These are phyloP conservation scores for Sthenelais limicola DNA, from an alignment of 2,888 invertebrate species.

Conservation along the genomic window DNA sequence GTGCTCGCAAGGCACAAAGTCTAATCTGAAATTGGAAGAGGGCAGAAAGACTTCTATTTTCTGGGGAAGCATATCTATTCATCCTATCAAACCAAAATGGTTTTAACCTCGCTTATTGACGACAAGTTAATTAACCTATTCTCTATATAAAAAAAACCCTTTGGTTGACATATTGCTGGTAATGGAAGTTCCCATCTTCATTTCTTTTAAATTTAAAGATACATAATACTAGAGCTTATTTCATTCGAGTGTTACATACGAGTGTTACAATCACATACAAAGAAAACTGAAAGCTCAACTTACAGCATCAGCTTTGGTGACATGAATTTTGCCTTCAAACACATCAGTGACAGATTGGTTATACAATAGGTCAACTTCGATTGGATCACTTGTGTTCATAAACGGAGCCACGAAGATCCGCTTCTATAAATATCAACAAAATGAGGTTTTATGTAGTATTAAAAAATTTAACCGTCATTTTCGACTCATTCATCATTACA, in stretches of 20 bases:
- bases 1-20: constrained; percentile 93
- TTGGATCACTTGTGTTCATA: constrained; percentile 85
- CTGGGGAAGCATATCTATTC: background rate
- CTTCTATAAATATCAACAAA: constrained; percentile 74
- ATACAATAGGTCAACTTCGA: constrained; percentile 93
- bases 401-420: constrained; percentile 86
- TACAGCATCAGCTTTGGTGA: constrained; percentile 94
- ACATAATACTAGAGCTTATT: background rate
- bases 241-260: background rate
- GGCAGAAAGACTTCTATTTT: background rate
- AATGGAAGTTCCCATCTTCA: background rate
- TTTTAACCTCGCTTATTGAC: too few relatives aligned
- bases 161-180: too few relatives aligned
- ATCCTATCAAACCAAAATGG: background rate
- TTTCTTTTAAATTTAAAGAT: too few relatives aligned
- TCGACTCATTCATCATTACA: too few relatives aligned
- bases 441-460: background rate
- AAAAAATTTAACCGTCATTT: too few relatives aligned
- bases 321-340: constrained; percentile 91
- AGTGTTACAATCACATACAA: constrained; percentile 3
- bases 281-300: constrained; percentile 71
- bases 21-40: constrained; percentile 80
- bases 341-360: constrained; percentile 94
- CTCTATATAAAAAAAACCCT: too few relatives aligned
- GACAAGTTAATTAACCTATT: too few relatives aligned